Conservation (phyloP, 2,888 invertebrate genomes). For the Sycophila texana region DNA sequence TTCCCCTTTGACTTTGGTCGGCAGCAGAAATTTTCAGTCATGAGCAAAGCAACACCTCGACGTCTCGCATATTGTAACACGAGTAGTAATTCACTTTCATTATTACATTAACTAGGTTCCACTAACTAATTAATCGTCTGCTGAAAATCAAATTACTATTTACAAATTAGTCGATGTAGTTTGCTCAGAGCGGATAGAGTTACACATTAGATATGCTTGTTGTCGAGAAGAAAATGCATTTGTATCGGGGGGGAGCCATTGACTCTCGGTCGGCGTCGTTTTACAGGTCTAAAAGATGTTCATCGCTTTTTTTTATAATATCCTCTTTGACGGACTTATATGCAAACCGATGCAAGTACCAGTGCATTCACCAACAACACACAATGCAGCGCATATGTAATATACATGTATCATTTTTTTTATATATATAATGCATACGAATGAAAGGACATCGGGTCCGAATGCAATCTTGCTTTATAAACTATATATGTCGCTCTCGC, state of each 20-base stretch:
- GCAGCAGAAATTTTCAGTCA: slow-evolving; percentile 19
- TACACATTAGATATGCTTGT: slow-evolving; percentile 17
- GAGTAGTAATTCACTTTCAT: slow-evolving; percentile 45
- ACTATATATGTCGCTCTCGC: slow-evolving; percentile 41
- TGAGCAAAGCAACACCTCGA: slow-evolving; percentile 33
- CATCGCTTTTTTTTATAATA: neutral
- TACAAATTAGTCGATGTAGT: slow-evolving; percentile 32
- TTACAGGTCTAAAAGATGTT: slow-evolving; percentile 42
- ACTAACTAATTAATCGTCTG: slow-evolving; percentile 23
- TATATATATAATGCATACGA: slow-evolving; percentile 58
- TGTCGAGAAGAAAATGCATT: slow-evolving; percentile 52
- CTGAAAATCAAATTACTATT: slow-evolving; percentile 46
- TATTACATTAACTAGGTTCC: slow-evolving; percentile 39
- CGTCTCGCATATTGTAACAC: slow-evolving; percentile 9
- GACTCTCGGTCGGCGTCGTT: slow-evolving; percentile 50
- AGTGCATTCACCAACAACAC: slow-evolving; percentile 54
- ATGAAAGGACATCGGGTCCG: slow-evolving; percentile 59
- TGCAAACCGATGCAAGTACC: slow-evolving; percentile 52
- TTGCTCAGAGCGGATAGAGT: slow-evolving; percentile 24
- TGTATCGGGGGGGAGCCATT: slow-evolving; percentile 27
- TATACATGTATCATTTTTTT: slow-evolving; percentile 57
- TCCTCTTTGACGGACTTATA: slow-evolving; percentile 40
- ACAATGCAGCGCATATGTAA: slow-evolving; percentile 54
- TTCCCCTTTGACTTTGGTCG: slow-evolving; percentile 16
- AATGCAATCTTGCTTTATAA: slow-evolving; percentile 64